Conservation (phyloP, 1,140 invertebrate species). For the Rhopalosiphum padi region DNA sequence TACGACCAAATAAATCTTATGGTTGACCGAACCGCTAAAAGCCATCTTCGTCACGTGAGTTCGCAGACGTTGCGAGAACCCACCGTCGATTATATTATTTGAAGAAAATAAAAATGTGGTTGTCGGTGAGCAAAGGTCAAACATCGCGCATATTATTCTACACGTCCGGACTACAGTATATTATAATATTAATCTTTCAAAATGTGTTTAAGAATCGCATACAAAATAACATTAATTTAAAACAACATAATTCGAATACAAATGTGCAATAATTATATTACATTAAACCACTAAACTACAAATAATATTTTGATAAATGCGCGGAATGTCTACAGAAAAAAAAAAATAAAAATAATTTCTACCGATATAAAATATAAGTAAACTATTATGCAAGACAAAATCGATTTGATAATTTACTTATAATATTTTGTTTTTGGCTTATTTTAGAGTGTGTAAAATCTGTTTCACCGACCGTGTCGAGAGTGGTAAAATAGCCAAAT, state of each 20-base stretch:
- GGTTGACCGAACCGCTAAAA: slow-evolving; percentile 16
- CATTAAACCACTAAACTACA: too few species aligned
- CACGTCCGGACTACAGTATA: background rate
- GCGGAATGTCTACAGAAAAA: too few species aligned
- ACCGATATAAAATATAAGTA: background rate
- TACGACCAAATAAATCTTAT: slow-evolving; percentile 47
- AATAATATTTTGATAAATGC: too few species aligned
- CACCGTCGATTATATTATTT: background rate
- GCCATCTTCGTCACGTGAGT: background rate
- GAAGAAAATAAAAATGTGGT: background rate
- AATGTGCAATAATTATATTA: too few species aligned
- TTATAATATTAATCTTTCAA: background rate
- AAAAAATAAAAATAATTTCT: too few species aligned
- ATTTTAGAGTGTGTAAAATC: background rate
- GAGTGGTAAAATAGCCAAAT: background rate
- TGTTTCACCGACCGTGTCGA: background rate
- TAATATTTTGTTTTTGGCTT: background rate
- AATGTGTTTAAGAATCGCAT: background rate
- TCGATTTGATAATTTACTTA: background rate
- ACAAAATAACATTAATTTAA: too few species aligned
- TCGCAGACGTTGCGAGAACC: background rate
- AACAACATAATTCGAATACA: too few species aligned
- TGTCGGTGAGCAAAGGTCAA: background rate
- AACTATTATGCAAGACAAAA: rapidly evolving
- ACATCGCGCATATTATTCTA: background rate